Base-by-base conservation (phyloP, 2,888 invertebrate genomes). In the Chloroclysta siterata region DNA sequence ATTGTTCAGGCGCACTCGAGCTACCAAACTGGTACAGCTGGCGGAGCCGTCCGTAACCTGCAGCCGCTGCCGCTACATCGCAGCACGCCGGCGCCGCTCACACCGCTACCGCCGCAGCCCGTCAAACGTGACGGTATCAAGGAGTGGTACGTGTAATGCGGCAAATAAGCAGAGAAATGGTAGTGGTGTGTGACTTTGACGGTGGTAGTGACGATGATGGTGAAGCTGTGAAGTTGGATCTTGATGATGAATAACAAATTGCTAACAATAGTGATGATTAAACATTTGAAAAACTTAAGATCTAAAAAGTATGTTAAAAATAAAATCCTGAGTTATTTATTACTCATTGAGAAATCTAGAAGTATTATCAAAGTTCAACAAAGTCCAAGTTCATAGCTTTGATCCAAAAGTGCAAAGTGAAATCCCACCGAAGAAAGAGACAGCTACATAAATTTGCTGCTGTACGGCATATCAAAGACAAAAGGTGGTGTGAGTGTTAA, bases 71-170 rank as follows among this genome's bases (percentile, higher is more conserved):
- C 84, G 4, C 83, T 85, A 47, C 91, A 90, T 72, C 90, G 87
- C 53, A 90, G 72, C 81, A 88, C 79, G 5, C 87, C 93, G 60
- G 89, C 93, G 53, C 89, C 92, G 46, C 93, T 93, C 66, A 94
- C 89, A 64, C 94, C 94, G 64, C 94, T 90, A 69, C 94, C 93
- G 73, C 72, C 90, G 42, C 90, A 90, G 72, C 92, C 92, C 2
- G 87, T 96, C 88, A 97, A 97, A 82, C 95, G 96, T 69, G 97
- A 97, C 94, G 97, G 98, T 85, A 97, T 98, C 84, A 98, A 98
- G 94, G 98, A 98, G 94, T 98, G 98, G 98, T 98, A 98, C 89
- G 98, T 98, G 89, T 98, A 96, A 80, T 36, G 28, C 17, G 29
- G 5, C 15, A 5, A 46, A 39, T 17, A 17, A 47, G 22, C 11